Conservation (phyloP, 2,113 vertebrate genomes). For the Corythoichthys intestinalis region DNA sequence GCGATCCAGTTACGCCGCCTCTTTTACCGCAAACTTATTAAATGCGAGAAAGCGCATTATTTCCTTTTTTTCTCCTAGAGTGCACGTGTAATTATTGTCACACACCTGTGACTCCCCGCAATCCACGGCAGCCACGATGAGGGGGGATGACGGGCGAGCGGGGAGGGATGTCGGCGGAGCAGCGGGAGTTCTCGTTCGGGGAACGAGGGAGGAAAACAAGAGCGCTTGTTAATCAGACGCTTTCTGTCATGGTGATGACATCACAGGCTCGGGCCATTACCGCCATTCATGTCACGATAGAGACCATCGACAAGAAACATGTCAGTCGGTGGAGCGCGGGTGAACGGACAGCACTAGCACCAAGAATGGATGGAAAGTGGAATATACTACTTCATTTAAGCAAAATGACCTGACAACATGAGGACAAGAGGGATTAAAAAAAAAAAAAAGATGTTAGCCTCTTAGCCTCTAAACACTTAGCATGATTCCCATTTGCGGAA, state of each 20-base stretch:
- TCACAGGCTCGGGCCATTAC: constrained; percentile 39
- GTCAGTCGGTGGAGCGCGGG: neutral
- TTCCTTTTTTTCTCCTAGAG: constrained; percentile 74
- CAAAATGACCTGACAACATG: no score
- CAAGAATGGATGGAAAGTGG: no score
- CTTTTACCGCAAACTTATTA: constrained; percentile 98
- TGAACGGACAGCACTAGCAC: no score
- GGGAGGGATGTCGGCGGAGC: constrained; percentile 64
- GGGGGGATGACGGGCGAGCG: constrained; percentile 44
- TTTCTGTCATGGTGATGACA: constrained; percentile 75
- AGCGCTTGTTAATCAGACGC: constrained; percentile 75
- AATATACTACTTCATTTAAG: no score
- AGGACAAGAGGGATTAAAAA: no score
- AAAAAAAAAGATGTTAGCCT: no score
- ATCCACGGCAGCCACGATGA: constrained; percentile 63
- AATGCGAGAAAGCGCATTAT: constrained; percentile 94
- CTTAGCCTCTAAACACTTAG: no score
- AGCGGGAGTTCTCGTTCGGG: constrained; percentile 72
- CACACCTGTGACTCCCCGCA: constrained; percentile 95
- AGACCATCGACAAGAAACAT: neutral
- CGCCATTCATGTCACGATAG: neutral
- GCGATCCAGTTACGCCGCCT: constrained; percentile 96
- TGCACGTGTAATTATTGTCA: constrained; percentile 93
- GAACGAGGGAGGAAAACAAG: constrained; percentile 66
- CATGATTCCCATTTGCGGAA: no score